Conservation (phyloP, 1,140 invertebrate species). For the Dendroctonus ponderosae region DNA sequence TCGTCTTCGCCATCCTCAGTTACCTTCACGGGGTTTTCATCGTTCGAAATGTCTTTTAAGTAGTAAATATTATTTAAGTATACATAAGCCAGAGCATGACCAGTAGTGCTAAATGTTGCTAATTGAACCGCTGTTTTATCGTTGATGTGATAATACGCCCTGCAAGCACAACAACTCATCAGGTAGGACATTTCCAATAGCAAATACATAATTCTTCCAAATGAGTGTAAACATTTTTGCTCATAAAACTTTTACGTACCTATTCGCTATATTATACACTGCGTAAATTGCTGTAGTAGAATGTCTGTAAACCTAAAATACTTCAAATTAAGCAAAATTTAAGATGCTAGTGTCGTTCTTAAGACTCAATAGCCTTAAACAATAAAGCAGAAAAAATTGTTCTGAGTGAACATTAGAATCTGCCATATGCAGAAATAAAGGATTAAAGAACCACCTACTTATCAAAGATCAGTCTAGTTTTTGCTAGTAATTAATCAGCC, state of each 20-base stretch:
- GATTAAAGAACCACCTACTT: no score
- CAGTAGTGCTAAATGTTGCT: constrained; percentile 60
- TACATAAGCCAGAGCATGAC: constrained; percentile 70
- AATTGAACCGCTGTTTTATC: constrained; percentile 48
- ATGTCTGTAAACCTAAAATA: constrained; percentile 54
- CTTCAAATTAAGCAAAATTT: neutral
- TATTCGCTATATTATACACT: constrained; percentile 54
- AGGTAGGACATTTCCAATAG: neutral
- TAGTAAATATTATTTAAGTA: constrained; percentile 81
- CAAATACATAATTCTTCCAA: neutral
- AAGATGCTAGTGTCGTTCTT: no score
- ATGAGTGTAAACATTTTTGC: neutral
- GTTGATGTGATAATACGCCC: constrained; percentile 51
- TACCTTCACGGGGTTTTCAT: constrained; percentile 29
- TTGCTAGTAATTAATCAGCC: no score
- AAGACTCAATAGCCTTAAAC: no score
- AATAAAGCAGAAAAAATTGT: no score
- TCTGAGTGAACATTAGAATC: no score
- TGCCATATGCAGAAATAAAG: no score
- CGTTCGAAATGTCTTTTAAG: constrained; percentile 44
- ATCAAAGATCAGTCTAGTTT: no score
- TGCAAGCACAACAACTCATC: constrained; percentile 32
- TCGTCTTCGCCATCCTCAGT: constrained; percentile 58
- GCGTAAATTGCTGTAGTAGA: constrained; percentile 60
- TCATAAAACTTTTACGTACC: constrained; percentile 1